phyloP scores from a whole-genome alignment of 2,113 vertebrate genomes.

The Ciconia maguari region DNA sequence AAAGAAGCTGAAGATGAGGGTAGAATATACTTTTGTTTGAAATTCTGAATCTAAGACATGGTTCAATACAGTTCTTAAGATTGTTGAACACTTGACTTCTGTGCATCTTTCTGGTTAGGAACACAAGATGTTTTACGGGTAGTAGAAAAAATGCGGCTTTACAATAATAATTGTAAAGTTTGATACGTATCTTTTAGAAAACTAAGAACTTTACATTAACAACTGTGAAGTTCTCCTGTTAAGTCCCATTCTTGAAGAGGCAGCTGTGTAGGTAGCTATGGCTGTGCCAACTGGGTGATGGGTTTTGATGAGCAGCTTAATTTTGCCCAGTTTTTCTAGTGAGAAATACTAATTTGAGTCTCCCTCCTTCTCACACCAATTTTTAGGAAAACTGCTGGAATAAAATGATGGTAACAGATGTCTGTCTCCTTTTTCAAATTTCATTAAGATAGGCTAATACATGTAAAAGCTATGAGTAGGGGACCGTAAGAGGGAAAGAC shows the following conservation, averaged over 20 bases:
- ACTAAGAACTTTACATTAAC: fast-evolving
- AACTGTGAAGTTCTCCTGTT: not conserved
- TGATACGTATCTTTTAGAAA: not conserved
- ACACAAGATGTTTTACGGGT: not conserved
- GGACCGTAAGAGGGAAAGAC: not conserved
- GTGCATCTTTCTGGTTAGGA: not conserved
- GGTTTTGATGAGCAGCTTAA: not conserved
- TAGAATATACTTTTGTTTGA: not conserved
- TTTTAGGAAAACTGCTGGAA: not conserved
- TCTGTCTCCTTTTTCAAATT: not conserved
- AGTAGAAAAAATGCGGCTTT: not conserved
- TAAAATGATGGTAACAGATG: not conserved
- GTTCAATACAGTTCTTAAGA: not conserved
- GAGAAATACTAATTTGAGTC: not conserved
- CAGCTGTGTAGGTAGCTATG: not conserved
- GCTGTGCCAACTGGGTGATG: not conserved
- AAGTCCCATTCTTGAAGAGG: not conserved
- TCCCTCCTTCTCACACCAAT: not conserved
- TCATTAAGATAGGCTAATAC: not conserved
- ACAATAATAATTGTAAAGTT: not conserved
- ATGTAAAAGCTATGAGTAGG: not conserved
- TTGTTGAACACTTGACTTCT: not conserved
- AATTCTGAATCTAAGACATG: not conserved
- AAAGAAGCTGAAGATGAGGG: not conserved
- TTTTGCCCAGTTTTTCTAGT: not conserved